A percentile compares a stretch with the other conserved stretches of the same genome.
phyloP scores from a whole-genome alignment of 2,888 invertebrate species.

The Cataglyphis livida region DNA sequence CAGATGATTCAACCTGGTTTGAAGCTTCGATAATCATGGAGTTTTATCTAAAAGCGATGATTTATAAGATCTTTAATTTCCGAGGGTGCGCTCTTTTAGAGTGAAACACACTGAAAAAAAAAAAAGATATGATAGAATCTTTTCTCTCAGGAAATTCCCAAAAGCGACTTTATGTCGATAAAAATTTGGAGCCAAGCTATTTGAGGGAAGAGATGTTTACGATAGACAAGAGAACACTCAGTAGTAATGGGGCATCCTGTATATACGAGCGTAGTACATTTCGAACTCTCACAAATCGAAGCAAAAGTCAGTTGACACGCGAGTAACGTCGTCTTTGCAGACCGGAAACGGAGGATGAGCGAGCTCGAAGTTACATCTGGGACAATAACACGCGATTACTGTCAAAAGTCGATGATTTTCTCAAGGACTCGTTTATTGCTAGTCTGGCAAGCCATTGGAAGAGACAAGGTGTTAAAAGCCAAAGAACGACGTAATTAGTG shows the following conservation, averaged over 20 bases:
- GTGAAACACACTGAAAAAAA: background rate
- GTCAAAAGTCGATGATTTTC: slow-evolving; percentile 26
- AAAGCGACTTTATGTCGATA: background rate
- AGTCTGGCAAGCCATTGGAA: slow-evolving; percentile 42
- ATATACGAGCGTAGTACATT: slow-evolving; percentile 38
- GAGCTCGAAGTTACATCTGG: slow-evolving; percentile 48
- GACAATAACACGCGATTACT: slow-evolving; percentile 21
- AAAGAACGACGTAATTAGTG: slow-evolving; percentile 14
- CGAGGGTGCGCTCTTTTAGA: background rate
- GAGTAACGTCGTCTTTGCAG: slow-evolving; percentile 56
- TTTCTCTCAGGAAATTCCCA: background rate
- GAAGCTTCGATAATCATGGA: background rate
- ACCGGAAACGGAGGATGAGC: slow-evolving; percentile 54
- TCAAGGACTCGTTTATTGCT: slow-evolving; percentile 42
- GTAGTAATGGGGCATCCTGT: slow-evolving; percentile 18
- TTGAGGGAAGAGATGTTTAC: background rate
- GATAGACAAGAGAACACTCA: background rate
- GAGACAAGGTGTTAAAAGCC: slow-evolving; percentile 24
- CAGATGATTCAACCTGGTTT: background rate
- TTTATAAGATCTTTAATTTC: background rate
- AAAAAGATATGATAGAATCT: background rate
- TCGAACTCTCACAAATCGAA: slow-evolving; percentile 46
- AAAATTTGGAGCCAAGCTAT: background rate
- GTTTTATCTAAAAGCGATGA: background rate
- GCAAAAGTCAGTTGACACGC: slow-evolving; percentile 50